Evolutionary conservation across 1,140 invertebrate species (phyloP).

Genomic region (Drosophila lacertosa): DNA sequence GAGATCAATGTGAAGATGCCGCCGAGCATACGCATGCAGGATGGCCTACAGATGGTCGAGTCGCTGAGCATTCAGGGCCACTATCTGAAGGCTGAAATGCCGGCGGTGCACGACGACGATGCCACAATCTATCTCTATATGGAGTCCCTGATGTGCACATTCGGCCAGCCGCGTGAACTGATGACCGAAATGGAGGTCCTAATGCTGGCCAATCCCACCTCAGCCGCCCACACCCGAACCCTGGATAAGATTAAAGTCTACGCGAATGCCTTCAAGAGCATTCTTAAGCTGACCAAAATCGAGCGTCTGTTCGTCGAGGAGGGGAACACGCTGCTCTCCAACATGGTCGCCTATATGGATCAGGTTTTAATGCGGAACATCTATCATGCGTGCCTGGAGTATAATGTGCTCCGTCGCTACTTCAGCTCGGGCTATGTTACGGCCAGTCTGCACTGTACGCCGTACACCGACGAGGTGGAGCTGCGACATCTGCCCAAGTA

Average conservation of each 20-base stretch:
- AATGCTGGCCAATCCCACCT: slow-evolving; percentile 56
- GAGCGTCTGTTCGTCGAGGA: slow-evolving; percentile 65
- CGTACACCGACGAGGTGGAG: slow-evolving; percentile 32
- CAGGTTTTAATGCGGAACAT: slow-evolving; percentile 49
- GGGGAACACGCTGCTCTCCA: slow-evolving; percentile 49
- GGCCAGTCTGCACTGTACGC: slow-evolving; percentile 2
- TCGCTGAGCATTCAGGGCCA: slow-evolving; percentile 61
- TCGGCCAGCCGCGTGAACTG: slow-evolving; percentile 42
- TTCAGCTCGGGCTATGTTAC: slow-evolving; percentile 56
- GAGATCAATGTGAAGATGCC: slow-evolving; percentile 57
- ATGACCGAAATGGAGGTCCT: slow-evolving; percentile 56
- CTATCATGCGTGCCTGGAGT: slow-evolving; percentile 63
- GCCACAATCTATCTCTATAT: slow-evolving; percentile 57
- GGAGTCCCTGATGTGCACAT: slow-evolving; percentile 60
- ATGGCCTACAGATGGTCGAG: slow-evolving; percentile 32
- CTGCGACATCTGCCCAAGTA: slow-evolving; percentile 50
- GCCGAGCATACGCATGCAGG: slow-evolving; percentile 9
- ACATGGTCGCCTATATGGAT: slow-evolving; percentile 48
- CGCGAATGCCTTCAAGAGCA: slow-evolving; percentile 62
- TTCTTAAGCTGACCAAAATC: slow-evolving; percentile 57
- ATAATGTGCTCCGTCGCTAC: slow-evolving; percentile 62
- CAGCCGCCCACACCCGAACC: slow-evolving; percentile 32
- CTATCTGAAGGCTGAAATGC: slow-evolving; percentile 52
- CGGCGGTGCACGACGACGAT: slow-evolving; percentile 37
- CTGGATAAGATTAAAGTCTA: slow-evolving; percentile 66